Percentiles rank a stretch among this genome's conserved stretches.
phyloP scores from a whole-genome alignment of 2,113 vertebrate genomes.

The Empidonax alnorum region DNA sequence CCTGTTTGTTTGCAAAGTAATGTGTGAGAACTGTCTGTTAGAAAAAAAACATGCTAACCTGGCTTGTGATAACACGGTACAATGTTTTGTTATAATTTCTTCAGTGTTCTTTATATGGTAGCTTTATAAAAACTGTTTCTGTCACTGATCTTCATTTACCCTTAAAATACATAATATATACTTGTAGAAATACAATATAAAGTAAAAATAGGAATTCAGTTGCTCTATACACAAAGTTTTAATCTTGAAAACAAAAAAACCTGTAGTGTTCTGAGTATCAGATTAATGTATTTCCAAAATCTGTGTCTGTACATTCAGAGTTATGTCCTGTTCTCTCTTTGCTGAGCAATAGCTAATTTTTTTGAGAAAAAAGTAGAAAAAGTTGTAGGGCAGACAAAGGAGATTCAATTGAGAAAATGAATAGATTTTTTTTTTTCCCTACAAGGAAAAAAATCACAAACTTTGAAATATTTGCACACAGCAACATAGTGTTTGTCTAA shows the following conservation, averaged over 20 bases:
- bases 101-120: background rate
- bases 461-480: background rate
- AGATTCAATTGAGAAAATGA: background rate
- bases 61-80: background rate
- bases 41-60: background rate
- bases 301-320: background rate
- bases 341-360: background rate
- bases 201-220: background rate
- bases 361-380: background rate
- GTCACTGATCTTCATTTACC: background rate
- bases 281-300: background rate
- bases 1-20: background rate
- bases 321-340: background rate
- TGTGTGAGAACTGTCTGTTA: background rate
- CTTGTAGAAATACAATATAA: background rate
- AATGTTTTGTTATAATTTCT: background rate
- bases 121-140: background rate
- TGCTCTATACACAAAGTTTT: background rate
- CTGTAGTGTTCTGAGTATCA: background rate
- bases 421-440: background rate
- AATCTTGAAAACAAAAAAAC: background rate
- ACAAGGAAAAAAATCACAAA: rapidly evolving
- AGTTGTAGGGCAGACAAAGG: background rate
- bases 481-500: background rate
- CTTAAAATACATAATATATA: background rate